Evolutionary conservation across 2,113 vertebrate genomes (phyloP), one percentile per base, ranked within the genome.

Genomic region (Fregata magnificens): DNA sequence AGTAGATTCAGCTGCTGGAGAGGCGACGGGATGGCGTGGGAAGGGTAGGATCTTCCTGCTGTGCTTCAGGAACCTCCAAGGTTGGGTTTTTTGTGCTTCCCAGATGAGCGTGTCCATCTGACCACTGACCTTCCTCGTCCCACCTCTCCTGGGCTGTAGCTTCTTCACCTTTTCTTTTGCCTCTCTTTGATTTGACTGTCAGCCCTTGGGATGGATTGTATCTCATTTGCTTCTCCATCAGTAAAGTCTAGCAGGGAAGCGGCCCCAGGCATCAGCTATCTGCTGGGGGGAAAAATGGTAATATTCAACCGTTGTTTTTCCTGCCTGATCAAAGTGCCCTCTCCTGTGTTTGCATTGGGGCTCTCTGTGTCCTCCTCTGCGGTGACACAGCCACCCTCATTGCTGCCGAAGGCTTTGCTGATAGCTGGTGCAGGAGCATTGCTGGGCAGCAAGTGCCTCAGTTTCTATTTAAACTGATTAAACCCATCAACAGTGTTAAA

Each of bases 1-100:
- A 7, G 47, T 36, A 26, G 8, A 20, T 52, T 66, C 53, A 31
- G 2, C 0, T n/a, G 12, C 31, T 1, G 17, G 44, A 36, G 32
- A 8, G 2, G 36, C 40, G n/a, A 9, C 1, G 56, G 56, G 52
- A 11, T 59, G 50, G 6, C 0, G 0, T 59, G 76, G 71, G 85
- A 34, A 79, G n/a, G 50, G n/a, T 22, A 19, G 85, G 55, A 31
- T 40, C 56, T 76, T 36, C 73, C 34, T 1, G 5, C 26, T 4
- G 3, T 21, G 21, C 83, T 71, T 38, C 11, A 6, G 16, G 32
- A 21, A 28, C 11, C 32, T 45, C 40, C 42, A 17, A 8, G 8
- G 20, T 38, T 63, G 85, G 47, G 16, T 13, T 9, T 73, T 36
- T n/a, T 38, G 53, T 47, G 42, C 13, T 91, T 82, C 25, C 52